Evolutionary conservation across 2,797 vertebrate genomes (phyloP).

Genomic region (Chelonia mydas): DNA sequence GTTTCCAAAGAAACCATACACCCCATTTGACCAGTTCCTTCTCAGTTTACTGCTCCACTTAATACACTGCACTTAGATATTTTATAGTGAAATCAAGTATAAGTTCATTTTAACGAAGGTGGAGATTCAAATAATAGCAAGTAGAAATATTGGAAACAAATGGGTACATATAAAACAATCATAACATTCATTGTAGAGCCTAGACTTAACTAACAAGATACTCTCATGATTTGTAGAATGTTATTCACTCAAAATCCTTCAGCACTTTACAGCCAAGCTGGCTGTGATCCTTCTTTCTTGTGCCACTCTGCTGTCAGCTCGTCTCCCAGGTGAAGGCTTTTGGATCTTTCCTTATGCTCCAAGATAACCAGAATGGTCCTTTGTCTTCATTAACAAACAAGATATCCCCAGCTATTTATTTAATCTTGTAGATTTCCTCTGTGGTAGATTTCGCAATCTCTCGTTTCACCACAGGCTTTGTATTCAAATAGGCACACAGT

Average conservation of each 20-base stretch:
- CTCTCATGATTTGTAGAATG: neutral
- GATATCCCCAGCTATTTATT: neutral
- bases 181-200: neutral
- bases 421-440: neutral
- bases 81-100: neutral
- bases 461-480: neutral
- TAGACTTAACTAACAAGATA: neutral
- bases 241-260: neutral
- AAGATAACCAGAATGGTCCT: neutral
- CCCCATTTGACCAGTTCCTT: neutral
- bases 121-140: neutral
- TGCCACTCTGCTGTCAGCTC: neutral
- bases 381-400: neutral
- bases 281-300: neutral
- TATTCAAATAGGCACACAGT: neutral
- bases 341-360: neutral
- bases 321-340: neutral
- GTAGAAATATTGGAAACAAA: neutral
- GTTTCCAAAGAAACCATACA: neutral
- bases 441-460: neutral
- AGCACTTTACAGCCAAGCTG: neutral
- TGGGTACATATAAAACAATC: neutral
- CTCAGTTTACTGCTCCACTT: neutral
- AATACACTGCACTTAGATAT: neutral
- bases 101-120: neutral